phyloP scores from a whole-genome alignment of 64 coral and sea anemone species.

The Stylophora pistillata region DNA sequence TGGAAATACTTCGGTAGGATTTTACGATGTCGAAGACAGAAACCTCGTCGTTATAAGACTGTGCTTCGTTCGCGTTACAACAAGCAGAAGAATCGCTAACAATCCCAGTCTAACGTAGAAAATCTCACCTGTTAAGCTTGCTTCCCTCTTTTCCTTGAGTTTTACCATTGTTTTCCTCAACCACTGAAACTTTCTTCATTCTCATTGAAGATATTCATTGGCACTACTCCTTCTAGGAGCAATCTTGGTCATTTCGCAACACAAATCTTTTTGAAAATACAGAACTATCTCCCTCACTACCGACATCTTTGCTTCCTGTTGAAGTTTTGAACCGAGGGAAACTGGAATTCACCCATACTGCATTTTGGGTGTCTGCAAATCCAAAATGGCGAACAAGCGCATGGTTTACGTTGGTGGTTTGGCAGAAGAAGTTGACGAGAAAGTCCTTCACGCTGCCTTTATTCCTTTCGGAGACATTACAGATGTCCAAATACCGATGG shows the following conservation, averaged over 20 bases:
- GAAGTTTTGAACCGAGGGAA: background rate
- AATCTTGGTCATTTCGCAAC: background rate
- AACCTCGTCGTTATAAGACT: background rate
- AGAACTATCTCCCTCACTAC: conserved; percentile 22
- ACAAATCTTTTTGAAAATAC: conserved; percentile 35
- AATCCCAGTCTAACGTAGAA: background rate
- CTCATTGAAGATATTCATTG: conserved; percentile 38
- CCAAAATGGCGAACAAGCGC: conserved; percentile 99
- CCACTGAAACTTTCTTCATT: conserved; percentile 45
- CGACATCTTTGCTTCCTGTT: conserved; percentile 58
- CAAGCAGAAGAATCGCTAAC: conserved; percentile 18
- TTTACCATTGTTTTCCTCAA: conserved; percentile 41
- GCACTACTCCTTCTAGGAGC: conserved; percentile 37
- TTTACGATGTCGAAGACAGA: background rate
- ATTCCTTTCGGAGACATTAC: conserved; percentile 99
- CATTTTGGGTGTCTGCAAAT: background rate
- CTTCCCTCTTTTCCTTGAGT: conserved; percentile 44
- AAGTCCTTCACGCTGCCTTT: conserved; percentile 95
- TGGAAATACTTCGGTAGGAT: background rate
- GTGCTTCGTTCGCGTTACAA: background rate
- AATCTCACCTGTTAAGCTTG: conserved; percentile 38
- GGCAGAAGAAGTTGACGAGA: conserved; percentile 99
- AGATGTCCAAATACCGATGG: conserved; percentile 98
- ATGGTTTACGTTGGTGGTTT: conserved; percentile 97
- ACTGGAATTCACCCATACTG: conserved; percentile 37